Evolutionary conservation across 2,113 vertebrate species (phyloP).

Genomic region (Corythornis cristatus): DNA sequence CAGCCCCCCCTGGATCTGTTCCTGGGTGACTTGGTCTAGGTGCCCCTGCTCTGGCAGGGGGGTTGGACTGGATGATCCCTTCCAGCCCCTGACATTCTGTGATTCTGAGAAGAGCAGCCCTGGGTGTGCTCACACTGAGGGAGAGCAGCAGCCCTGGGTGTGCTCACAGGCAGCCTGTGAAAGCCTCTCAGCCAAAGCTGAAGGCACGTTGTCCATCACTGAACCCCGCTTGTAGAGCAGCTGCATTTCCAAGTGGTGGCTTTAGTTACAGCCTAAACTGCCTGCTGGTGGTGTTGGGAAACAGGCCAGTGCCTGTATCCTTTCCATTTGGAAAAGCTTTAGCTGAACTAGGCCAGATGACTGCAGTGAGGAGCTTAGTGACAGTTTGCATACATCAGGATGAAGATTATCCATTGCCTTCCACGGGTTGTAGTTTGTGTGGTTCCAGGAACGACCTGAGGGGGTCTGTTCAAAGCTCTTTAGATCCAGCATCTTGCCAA

Average conservation of each 20-base stretch:
- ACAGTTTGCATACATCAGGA: not conserved
- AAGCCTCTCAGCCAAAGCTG: fast-evolving
- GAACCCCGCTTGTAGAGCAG: fast-evolving
- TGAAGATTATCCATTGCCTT: not conserved
- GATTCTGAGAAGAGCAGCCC: not conserved
- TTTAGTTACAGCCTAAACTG: not conserved
- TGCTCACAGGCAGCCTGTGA: not conserved
- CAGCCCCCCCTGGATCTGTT: too few species aligned
- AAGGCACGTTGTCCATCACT: fast-evolving
- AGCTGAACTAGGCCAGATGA: not conserved
- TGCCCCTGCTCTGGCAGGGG: too few species aligned
- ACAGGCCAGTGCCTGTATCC: fast-evolving
- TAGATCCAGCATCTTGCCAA: too few species aligned
- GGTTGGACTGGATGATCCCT: too few species aligned
- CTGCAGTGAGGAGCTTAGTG: not conserved
- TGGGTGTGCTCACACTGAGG: too few species aligned
- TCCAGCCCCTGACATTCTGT: too few species aligned
- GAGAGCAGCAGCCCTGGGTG: fast-evolving
- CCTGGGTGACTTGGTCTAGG: too few species aligned
- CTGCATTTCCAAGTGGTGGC: fast-evolving
- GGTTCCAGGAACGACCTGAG: not conserved
- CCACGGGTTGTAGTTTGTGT: fast-evolving
- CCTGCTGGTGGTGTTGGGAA: not conserved
- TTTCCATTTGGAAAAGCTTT: not conserved
- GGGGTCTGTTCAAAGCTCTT: too few species aligned